Conservation (phyloP, 2,888 invertebrate genomes). For the Parnassius mnemosyne region DNA sequence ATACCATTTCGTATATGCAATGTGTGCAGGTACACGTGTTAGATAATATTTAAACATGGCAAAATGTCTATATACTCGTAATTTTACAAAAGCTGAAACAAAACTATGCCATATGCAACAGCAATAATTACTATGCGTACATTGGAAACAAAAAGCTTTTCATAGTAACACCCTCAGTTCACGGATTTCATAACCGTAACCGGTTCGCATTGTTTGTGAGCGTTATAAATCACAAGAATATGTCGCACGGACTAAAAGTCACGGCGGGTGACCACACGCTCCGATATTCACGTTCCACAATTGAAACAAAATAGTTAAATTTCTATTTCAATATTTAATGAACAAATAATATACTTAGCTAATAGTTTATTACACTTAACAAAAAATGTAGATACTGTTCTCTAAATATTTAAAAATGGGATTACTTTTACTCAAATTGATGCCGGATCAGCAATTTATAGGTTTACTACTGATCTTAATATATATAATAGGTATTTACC, state of each 20-base stretch:
- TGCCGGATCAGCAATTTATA: no score
- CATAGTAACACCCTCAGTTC: slow-evolving; percentile 49
- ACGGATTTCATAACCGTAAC: slow-evolving; percentile 66
- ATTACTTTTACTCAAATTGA: no score
- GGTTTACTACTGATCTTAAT: no score
- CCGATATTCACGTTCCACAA: background rate
- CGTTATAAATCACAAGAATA: slow-evolving; percentile 70
- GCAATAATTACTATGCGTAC: slow-evolving; percentile 56
- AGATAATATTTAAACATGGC: background rate
- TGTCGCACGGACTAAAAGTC: slow-evolving; percentile 74
- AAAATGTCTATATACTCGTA: slow-evolving; percentile 10
- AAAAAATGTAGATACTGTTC: no score
- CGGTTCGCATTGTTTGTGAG: slow-evolving; percentile 62
- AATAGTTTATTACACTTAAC: no score
- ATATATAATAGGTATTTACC: no score
- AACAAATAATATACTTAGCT: no score
- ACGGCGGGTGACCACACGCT: slow-evolving; percentile 35
- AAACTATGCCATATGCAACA: slow-evolving; percentile 47
- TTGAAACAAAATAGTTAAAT: no score
- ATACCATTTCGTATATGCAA: no score
- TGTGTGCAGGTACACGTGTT: background rate
- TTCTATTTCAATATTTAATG: no score
- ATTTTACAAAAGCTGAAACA: slow-evolving; percentile 26
- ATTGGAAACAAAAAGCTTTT: slow-evolving; percentile 56
- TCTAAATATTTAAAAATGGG: no score